Conservation (phyloP, 2,797 vertebrate genomes). For the Masticophis lateralis region DNA sequence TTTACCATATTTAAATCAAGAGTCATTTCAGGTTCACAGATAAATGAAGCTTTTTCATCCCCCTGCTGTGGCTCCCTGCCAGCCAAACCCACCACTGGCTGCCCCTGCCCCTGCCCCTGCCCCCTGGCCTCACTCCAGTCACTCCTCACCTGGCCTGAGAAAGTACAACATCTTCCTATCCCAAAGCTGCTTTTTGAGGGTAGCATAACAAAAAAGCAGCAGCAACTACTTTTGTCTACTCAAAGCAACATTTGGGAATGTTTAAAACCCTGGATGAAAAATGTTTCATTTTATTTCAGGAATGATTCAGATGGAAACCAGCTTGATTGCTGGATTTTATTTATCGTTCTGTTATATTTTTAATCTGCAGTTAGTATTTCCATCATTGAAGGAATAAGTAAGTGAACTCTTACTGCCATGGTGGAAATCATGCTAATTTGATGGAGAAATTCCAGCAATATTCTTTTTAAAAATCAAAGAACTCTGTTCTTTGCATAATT, state of each 20-base stretch:
- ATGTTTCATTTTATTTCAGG: conserved; percentile 17
- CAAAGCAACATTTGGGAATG: background rate
- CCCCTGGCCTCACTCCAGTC: no score
- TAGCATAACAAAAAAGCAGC: background rate
- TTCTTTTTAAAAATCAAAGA: background rate
- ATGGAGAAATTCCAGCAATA: conserved; percentile 41
- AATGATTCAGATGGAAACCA: conserved; percentile 26
- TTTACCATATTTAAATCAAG: no score
- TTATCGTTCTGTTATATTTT: background rate
- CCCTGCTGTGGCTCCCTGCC: no score
- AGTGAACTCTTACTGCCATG: conserved; percentile 37
- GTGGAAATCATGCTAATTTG: conserved; percentile 38
- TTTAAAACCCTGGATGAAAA: conserved; percentile 31
- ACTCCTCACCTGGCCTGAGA: no score
- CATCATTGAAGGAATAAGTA: background rate
- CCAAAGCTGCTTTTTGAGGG: background rate
- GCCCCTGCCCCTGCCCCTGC: no score
- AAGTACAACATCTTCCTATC: background rate
- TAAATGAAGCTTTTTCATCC: no score
- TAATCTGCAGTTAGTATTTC: conserved; percentile 21
- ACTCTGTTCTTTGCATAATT: background rate
- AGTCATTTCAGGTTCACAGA: no score
- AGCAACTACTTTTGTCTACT: conserved; percentile 26
- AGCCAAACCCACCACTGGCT: no score
- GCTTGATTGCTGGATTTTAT: conserved; percentile 7